Conservation (phyloP, 2,888 invertebrate species). For the Falcaria lacertinaria region DNA sequence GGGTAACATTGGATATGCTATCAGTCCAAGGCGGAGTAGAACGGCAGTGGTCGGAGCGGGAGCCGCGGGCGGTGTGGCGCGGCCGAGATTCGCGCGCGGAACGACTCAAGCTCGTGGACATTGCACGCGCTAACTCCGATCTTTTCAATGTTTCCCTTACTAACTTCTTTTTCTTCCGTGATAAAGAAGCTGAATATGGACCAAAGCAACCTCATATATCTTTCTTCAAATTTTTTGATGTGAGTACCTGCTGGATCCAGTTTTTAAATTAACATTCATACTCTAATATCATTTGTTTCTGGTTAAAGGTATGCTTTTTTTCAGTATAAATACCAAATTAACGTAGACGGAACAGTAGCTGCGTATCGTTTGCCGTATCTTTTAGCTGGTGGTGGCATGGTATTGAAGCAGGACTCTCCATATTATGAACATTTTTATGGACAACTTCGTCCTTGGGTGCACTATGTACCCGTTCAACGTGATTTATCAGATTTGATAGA, state of each 20-base stretch:
- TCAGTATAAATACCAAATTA: slow-evolving; percentile 96
- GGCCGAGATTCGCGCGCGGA: slow-evolving; percentile 95
- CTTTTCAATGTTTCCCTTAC: slow-evolving; percentile 95
- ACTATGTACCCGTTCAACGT: slow-evolving; percentile 90
- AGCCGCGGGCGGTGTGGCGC: slow-evolving; percentile 91
- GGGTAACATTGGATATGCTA: slow-evolving; percentile 93
- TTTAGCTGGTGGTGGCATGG: slow-evolving; percentile 90
- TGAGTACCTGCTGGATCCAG: slow-evolving; percentile 60
- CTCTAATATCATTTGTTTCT: not conserved
- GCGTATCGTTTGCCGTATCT: slow-evolving; percentile 96
- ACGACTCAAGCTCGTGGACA: slow-evolving; percentile 88
- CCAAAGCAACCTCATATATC: slow-evolving; percentile 91
- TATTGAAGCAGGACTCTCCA: slow-evolving; percentile 95
- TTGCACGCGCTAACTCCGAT: slow-evolving; percentile 85
- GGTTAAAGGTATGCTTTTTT: slow-evolving; percentile 34
- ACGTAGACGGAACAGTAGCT: slow-evolving; percentile 97
- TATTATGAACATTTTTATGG: slow-evolving; percentile 97
- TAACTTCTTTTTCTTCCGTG: slow-evolving; percentile 96
- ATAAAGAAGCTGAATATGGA: slow-evolving; percentile 91
- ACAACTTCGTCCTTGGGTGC: slow-evolving; percentile 85
- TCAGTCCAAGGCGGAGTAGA: slow-evolving; percentile 91
- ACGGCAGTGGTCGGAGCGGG: slow-evolving; percentile 85
- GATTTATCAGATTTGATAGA: slow-evolving; percentile 90
- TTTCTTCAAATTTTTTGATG: slow-evolving; percentile 96
- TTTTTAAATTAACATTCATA: not conserved